Evolutionary conservation across 2,888 invertebrate genomes (phyloP).

Genomic region (Cephus pygmeus): DNA sequence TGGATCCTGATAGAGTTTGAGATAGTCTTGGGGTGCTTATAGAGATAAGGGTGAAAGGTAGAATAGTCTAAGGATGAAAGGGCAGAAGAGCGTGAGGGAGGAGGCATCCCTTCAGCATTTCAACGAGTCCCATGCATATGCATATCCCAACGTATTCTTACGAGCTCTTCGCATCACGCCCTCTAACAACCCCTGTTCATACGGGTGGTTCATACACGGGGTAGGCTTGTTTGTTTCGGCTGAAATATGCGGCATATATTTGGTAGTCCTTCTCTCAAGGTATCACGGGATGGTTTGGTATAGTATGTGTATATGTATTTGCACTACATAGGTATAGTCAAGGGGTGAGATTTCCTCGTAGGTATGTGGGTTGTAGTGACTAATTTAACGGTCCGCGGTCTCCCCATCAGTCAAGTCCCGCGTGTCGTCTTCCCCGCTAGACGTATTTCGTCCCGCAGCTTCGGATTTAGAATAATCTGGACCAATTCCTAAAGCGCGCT

Average conservation of each 20-base stretch:
- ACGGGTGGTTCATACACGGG: slow-evolving; percentile 10
- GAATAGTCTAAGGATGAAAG: not conserved
- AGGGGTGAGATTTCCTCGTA: not conserved
- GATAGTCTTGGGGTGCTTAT: not conserved
- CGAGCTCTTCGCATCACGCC: slow-evolving; percentile 1
- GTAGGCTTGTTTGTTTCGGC: slow-evolving; percentile 17
- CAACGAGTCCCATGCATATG: slow-evolving; percentile 24
- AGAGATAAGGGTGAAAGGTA: not conserved
- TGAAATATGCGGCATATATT: slow-evolving; percentile 20
- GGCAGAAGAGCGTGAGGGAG: not conserved
- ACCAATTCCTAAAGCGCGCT: slow-evolving; percentile 23
- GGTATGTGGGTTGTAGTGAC: slow-evolving; percentile 30
- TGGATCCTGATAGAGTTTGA: not conserved
- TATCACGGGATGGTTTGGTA: not conserved
- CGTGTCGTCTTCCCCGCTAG: slow-evolving; percentile 16
- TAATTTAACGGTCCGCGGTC: slow-evolving; percentile 43
- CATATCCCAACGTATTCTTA: slow-evolving; percentile 16
- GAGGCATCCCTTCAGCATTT: slow-evolving; percentile 12
- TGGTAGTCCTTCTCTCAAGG: slow-evolving; percentile 8
- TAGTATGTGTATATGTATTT: not conserved
- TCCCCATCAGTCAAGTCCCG: slow-evolving; percentile 37
- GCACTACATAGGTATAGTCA: not conserved
- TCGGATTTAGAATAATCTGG: slow-evolving; percentile 22
- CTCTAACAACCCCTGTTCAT: not conserved
- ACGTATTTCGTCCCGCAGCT: slow-evolving; percentile 21